These are phyloP conservation scores for Argyra leucocephala DNA, from an alignment of 2,888 invertebrate genomes.

Conservation along the genomic window DNA sequence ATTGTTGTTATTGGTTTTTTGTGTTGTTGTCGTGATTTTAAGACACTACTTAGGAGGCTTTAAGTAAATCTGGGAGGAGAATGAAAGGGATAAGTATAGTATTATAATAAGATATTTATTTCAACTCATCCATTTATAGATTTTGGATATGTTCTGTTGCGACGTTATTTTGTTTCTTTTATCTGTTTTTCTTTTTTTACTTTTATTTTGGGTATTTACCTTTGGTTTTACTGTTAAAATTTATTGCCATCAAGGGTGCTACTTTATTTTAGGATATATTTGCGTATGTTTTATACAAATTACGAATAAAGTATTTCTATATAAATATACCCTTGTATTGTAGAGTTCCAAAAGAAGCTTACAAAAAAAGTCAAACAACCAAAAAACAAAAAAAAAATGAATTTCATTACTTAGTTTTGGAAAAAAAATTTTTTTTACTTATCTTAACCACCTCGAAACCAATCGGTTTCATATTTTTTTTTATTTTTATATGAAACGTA, in stretches of 20 bases:
- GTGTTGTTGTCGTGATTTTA: not conserved
- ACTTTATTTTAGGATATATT: not conserved
- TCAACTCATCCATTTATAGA: not conserved
- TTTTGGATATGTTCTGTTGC: not conserved
- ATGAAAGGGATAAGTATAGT: not conserved
- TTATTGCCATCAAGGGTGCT: constrained; percentile 1
- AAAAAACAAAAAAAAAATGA: not conserved
- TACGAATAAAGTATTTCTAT: not conserved
- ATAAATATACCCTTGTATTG: not conserved
- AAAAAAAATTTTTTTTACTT: no score
- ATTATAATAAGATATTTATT: not conserved
- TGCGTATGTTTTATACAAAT: not conserved
- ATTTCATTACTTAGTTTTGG: not conserved
- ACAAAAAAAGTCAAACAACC: no score
- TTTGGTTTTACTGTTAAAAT: constrained; percentile 6
- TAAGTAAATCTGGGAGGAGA: no score
- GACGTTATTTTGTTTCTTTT: not conserved
- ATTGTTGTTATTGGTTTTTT: not conserved
- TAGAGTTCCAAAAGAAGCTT: not conserved
- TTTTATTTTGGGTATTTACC: not conserved
- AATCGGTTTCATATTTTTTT: not conserved
- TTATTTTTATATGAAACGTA: not conserved
- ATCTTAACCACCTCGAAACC: not conserved
- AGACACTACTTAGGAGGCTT: not conserved
- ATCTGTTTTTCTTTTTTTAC: not conserved